These are phyloP conservation scores for Euplagia quadripunctaria DNA, from an alignment of 2,888 invertebrate genomes.

Conservation along the genomic window DNA sequence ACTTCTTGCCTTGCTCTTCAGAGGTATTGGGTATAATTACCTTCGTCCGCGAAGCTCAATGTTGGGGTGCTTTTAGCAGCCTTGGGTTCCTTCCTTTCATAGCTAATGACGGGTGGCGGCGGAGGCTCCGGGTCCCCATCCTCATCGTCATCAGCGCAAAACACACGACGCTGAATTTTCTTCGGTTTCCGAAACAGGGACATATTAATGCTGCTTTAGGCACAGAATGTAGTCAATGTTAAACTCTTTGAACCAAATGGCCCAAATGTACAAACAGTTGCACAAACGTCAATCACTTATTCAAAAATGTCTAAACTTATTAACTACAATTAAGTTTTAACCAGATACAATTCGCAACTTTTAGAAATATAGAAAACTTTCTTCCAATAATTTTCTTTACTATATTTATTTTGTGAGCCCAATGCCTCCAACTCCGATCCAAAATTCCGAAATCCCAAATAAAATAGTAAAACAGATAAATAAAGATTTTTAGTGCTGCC, in stretches of 20 bases:
- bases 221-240: not conserved
- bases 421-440: not conserved
- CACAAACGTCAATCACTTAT: not conserved
- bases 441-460: no score
- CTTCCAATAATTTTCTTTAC: not conserved
- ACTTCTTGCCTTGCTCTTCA: not conserved
- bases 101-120: constrained; percentile 83
- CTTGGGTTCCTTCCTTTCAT: constrained; percentile 82
- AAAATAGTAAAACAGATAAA: not conserved
- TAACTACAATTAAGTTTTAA: not conserved
- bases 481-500: no score
- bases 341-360: not conserved
- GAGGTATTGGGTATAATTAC: constrained; percentile 40
- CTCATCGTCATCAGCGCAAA: constrained; percentile 91
- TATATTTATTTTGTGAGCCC: not conserved
- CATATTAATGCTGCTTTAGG: constrained; percentile 79
- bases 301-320: not conserved
- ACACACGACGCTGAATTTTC: constrained; percentile 92
- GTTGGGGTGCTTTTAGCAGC: constrained; percentile 87
- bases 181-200: constrained; percentile 96
- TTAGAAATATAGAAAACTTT: not conserved
- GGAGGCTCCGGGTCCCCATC: constrained; percentile 86
- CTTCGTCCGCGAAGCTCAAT: constrained; percentile 94
- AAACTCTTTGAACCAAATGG: not conserved
- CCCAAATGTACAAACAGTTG: not conserved